phyloP scores from a whole-genome alignment of 53 echinoderm and acorn worm species.

The Arbacia lixula region DNA sequence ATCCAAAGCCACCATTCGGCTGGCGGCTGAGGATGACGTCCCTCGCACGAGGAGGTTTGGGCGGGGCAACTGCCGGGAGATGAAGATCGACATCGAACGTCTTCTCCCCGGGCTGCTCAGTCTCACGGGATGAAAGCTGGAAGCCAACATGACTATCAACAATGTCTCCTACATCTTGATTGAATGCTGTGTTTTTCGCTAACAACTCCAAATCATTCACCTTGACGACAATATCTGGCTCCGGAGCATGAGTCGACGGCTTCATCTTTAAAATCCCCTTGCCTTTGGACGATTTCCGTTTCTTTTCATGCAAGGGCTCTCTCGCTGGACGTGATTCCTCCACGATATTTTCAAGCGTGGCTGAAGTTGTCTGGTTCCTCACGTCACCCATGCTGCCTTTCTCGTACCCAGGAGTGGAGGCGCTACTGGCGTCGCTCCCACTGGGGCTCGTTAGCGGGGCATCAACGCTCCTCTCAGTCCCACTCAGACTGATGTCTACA shows the following conservation, averaged over 20 bases:
- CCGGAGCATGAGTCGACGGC: conserved; percentile 71
- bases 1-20: conserved; percentile 91
- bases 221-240: conserved; percentile 68
- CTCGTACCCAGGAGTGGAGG: conserved; percentile 43
- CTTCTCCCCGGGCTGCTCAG: conserved; percentile 67
- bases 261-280: conserved; percentile 82
- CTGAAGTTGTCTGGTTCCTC: background rate
- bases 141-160: conserved; percentile 2
- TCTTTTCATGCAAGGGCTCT: conserved; percentile 67
- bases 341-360: conserved; percentile 37
- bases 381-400: conserved; percentile 47
- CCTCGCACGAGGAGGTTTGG: conserved; percentile 83
- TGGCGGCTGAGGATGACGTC: conserved; percentile 86
- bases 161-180: conserved; percentile 69
- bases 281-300: conserved; percentile 51
- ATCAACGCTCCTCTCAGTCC: conserved; percentile 49
- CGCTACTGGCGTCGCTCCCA: conserved; percentile 50
- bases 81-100: conserved; percentile 78
- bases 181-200: conserved; percentile 77
- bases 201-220: conserved; percentile 71
- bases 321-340: conserved; percentile 29
- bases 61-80: conserved; percentile 81
- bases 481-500: conserved; percentile 14
- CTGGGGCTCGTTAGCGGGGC: conserved; percentile 37
- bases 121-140: conserved; percentile 47